phyloP scores from a whole-genome alignment of 2,113 vertebrate species.

The Misgurnus mizolepis region DNA sequence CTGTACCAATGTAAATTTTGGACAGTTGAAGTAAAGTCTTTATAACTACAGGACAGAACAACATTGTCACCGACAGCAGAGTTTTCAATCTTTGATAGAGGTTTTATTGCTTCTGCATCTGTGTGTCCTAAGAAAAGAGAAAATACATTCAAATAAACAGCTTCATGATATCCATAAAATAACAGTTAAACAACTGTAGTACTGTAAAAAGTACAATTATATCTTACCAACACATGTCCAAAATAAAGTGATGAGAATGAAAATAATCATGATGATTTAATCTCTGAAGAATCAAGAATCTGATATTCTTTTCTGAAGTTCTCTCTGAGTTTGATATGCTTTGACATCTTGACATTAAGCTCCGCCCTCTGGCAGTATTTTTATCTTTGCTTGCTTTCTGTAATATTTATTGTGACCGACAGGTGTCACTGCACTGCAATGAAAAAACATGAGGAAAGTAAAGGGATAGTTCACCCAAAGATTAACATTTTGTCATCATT shows the following conservation, averaged over 20 bases:
- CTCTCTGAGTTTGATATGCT: background rate
- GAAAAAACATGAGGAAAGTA: no score
- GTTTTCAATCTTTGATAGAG: background rate
- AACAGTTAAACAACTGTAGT: background rate
- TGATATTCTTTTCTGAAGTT: background rate
- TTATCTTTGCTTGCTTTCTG: background rate
- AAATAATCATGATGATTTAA: slow-evolving; percentile 8
- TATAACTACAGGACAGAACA: slow-evolving; percentile 35
- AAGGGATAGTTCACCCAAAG: no score
- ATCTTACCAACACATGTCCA: slow-evolving; percentile 3
- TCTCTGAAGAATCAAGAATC: background rate
- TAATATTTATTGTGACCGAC: background rate
- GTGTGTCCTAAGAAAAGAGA: background rate
- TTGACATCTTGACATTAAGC: background rate
- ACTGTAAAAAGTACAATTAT: background rate
- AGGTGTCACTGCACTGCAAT: no score
- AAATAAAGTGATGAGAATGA: background rate
- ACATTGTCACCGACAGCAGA: background rate
- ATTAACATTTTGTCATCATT: no score
- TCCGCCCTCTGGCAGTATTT: background rate
- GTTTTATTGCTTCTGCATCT: background rate
- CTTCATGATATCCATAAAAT: background rate
- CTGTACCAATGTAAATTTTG: background rate
- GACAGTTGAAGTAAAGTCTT: background rate
- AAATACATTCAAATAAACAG: background rate